These are phyloP conservation scores for Brachionus manjavacas DNA, from an alignment of 1,140 invertebrate species.

Conservation along the genomic window DNA sequence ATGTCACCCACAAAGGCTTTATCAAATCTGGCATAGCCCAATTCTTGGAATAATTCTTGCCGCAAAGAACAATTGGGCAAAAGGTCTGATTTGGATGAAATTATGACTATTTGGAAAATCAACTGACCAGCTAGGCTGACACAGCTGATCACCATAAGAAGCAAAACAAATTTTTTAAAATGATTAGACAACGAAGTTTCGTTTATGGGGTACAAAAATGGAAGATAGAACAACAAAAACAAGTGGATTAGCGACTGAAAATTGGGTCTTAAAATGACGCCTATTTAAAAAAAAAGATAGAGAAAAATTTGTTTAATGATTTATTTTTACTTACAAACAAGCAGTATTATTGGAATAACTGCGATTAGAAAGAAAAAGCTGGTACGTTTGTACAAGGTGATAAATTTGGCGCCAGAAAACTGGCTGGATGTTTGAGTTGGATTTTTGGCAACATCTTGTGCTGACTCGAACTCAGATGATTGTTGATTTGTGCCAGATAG, in stretches of 20 bases:
- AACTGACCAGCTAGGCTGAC: not conserved
- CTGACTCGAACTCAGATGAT: not conserved
- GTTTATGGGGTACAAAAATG: conserved; percentile 39
- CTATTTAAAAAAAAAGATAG: not conserved
- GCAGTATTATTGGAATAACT: not conserved
- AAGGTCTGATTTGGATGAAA: not conserved
- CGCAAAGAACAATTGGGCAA: not conserved
- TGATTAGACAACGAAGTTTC: not conserved
- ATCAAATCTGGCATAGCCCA: not conserved
- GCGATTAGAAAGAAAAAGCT: conserved; percentile 6
- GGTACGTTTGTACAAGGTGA: not conserved
- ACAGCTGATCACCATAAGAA: not conserved
- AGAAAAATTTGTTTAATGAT: not conserved
- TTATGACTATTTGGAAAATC: conserved; percentile 9
- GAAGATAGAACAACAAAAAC: conserved; percentile 31
- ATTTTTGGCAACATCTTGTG: conserved; percentile 6
- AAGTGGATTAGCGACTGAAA: conserved; percentile 10
- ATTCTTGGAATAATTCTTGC: conserved; percentile 31
- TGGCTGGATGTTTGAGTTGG: not conserved
- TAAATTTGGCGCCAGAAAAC: not conserved
- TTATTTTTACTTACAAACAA: not conserved
- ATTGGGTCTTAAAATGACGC: not conserved
- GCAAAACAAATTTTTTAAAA: not conserved
- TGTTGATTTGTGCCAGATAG: not conserved
- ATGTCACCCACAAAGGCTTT: not conserved